These are phyloP conservation scores for Protomyctophum bolini DNA, from an alignment of 2,113 vertebrate genomes.

Conservation along the genomic window DNA sequence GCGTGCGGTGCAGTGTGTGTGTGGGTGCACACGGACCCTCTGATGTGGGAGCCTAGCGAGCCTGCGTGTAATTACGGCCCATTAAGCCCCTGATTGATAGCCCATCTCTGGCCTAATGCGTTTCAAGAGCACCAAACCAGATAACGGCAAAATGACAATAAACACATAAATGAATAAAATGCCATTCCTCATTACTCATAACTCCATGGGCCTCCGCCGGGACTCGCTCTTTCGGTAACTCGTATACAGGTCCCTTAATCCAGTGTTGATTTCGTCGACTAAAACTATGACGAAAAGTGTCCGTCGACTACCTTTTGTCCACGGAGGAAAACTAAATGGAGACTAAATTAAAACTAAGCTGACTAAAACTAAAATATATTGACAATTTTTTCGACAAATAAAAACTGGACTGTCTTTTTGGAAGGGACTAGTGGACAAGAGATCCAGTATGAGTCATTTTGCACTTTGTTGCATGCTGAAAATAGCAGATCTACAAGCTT, in stretches of 20 bases:
- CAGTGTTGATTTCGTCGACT: no score
- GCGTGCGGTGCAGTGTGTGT: conserved; percentile 31
- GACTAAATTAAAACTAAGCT: no score
- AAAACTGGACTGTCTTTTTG: no score
- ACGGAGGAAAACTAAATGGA: no score
- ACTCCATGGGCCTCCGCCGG: conserved; percentile 6
- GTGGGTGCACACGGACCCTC: conserved; percentile 40
- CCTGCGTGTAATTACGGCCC: conserved; percentile 67
- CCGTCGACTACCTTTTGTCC: no score
- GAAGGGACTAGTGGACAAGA: no score
- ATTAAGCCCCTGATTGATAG: conserved; percentile 72
- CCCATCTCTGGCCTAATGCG: conserved; percentile 66
- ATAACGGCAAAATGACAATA: conserved; percentile 66
- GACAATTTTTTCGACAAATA: no score
- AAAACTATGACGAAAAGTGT: no score
- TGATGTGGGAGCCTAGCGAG: conserved; percentile 31
- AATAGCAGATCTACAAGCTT: no score
- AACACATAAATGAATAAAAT: conserved; percentile 65
- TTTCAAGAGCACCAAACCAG: conserved; percentile 55
- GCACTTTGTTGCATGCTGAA: no score
- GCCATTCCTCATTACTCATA: conserved; percentile 54
- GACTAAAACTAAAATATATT: no score
- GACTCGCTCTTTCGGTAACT: conserved; percentile 14
- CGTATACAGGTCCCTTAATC: conserved; percentile 12
- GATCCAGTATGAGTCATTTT: no score